A percentile compares a stretch with the other conserved stretches of the same genome.
phyloP scores from a whole-genome alignment of 2,113 vertebrate species.

The Peromyscus californicus region DNA sequence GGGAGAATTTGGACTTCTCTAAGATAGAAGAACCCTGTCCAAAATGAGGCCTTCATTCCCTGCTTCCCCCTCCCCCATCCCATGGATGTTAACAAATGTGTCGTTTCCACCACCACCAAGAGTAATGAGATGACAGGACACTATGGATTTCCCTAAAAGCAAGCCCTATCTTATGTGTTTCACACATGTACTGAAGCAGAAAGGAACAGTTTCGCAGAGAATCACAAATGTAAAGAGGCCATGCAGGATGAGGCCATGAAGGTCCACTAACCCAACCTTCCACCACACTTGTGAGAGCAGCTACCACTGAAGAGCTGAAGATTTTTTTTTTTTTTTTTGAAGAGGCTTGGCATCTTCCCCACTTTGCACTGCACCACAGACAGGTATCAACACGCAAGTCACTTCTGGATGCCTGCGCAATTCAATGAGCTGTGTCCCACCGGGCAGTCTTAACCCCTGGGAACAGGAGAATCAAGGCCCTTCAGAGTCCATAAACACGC shows the following conservation, averaged over 20 bases:
- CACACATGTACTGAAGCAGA: constrained; percentile 44
- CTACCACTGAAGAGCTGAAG: constrained; percentile 9
- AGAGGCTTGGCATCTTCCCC: constrained; percentile 22
- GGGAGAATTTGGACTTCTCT: background rate
- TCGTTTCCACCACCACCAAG: background rate
- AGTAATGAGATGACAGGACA: constrained; percentile 18
- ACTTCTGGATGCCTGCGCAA: constrained; percentile 43
- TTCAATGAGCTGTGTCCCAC: background rate
- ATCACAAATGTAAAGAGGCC: background rate
- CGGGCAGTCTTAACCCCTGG: background rate
- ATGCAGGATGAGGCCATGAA: background rate
- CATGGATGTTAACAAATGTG: constrained; percentile 23
- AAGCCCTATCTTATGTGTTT: constrained; percentile 17
- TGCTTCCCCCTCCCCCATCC: background rate
- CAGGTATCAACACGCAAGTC: background rate
- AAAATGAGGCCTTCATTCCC: constrained; percentile 39
- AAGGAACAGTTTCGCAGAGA: constrained; percentile 35
- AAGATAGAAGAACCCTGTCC: background rate
- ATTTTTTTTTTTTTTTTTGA: background rate
- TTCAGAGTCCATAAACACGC: constrained; percentile 4
- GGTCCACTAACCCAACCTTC: constrained; percentile 27
- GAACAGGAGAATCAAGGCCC: background rate
- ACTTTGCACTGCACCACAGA: constrained; percentile 40
- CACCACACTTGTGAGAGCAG: background rate
- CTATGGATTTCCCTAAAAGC: constrained; percentile 34